Percentiles rank a stretch among this genome's conserved stretches.
Evolutionary conservation across 1,140 invertebrate species (phyloP).

Genomic region (Drosophila yakuba): DNA sequence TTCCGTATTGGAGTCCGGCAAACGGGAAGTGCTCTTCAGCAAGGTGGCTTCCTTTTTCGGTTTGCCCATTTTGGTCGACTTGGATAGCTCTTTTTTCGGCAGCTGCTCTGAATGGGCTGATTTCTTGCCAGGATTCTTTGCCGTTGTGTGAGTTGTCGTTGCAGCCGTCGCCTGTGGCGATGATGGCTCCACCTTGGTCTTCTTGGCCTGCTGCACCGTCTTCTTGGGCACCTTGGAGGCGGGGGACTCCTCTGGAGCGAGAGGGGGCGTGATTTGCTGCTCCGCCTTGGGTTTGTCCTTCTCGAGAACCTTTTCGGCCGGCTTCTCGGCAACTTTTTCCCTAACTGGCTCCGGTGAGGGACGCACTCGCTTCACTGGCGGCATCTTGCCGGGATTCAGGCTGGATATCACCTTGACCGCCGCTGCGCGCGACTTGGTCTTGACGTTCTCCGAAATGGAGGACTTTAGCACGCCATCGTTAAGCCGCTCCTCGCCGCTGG

Average conservation of each 20-base stretch:
- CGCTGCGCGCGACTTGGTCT: conserved; percentile 81
- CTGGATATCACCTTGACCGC: conserved; percentile 80
- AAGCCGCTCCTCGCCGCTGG: conserved; percentile 68
- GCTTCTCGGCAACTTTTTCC: conserved; percentile 38
- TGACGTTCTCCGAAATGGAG: conserved; percentile 84
- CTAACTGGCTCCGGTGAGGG: conserved; percentile 49
- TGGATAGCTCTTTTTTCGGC: conserved; percentile 20
- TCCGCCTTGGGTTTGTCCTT: conserved; percentile 23
- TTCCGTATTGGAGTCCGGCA: conserved; percentile 73
- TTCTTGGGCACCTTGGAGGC: conserved; percentile 35
- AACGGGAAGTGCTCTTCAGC: conserved; percentile 7
- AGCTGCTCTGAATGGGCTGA: conserved; percentile 3
- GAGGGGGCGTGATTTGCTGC: neutral
- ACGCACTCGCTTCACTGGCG: conserved; percentile 45
- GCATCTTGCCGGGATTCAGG: conserved; percentile 60
- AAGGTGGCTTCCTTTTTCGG: conserved; percentile 17
- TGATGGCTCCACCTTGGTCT: conserved; percentile 37
- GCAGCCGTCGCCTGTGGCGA: neutral
- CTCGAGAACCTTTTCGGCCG: conserved; percentile 4
- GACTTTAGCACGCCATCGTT: conserved; percentile 73
- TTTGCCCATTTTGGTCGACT: conserved; percentile 16
- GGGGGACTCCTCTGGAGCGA: conserved; percentile 28
- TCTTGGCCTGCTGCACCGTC: conserved; percentile 30
- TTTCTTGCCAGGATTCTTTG: conserved; percentile 30
- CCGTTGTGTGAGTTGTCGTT: neutral